Evolutionary conservation across 2,888 invertebrate genomes (phyloP).

Genomic region (Andrena dorsata): DNA sequence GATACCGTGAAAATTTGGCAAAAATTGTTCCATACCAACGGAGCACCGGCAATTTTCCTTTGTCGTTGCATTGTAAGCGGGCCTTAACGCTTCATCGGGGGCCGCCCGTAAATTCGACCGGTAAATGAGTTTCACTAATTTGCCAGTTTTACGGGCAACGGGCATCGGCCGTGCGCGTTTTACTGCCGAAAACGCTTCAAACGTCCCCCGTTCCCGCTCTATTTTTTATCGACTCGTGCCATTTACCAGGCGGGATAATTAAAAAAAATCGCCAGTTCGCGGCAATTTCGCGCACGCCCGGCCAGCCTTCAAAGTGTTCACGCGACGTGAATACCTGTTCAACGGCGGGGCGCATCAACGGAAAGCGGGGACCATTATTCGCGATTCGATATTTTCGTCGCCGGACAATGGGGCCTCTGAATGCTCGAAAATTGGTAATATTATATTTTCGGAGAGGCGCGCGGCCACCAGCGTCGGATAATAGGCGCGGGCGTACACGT

Average conservation of each 20-base stretch:
- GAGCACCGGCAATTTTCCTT: not conserved
- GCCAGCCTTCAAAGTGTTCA: not conserved
- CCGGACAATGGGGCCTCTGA: constrained; percentile 43
- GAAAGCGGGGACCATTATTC: constrained; percentile 36
- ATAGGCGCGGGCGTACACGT: not conserved
- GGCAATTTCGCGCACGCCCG: constrained; percentile 17
- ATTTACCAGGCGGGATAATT: constrained; percentile 24
- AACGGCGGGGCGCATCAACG: not conserved
- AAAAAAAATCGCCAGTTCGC: constrained; percentile 25
- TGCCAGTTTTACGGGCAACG: constrained; percentile 33
- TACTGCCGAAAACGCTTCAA: not conserved
- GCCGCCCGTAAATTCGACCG: constrained; percentile 35
- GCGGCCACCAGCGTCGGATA: not conserved
- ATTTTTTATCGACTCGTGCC: constrained; percentile 2
- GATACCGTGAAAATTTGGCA: not conserved
- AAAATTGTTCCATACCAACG: not conserved
- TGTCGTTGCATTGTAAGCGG: constrained; percentile 3
- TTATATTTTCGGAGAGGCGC: constrained; percentile 39
- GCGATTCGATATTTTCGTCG: constrained; percentile 47
- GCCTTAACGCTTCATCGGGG: constrained; percentile 40
- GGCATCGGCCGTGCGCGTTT: constrained; percentile 16
- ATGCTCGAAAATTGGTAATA: constrained; percentile 56
- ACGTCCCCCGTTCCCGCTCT: not conserved
- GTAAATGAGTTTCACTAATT: constrained; percentile 52
- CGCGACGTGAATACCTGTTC: constrained; percentile 15